These are phyloP conservation scores for Orussus abietinus DNA, from an alignment of 1,140 invertebrate genomes.

Conservation along the genomic window DNA sequence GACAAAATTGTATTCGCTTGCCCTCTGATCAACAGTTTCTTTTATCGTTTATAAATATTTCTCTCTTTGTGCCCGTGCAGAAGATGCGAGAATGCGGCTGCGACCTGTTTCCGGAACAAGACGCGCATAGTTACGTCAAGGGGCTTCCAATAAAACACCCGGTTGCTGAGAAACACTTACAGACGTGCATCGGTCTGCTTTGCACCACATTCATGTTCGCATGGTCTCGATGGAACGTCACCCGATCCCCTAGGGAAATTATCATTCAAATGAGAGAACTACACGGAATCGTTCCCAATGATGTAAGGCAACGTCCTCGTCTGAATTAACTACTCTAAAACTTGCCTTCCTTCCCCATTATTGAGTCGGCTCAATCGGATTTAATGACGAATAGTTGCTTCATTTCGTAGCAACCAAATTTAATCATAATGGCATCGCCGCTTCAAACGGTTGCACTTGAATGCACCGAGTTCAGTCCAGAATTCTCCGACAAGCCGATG, in stretches of 20 bases:
- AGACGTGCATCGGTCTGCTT: slow-evolving; percentile 77
- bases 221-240: slow-evolving; percentile 84
- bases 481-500: slow-evolving; percentile 59
- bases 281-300: slow-evolving; percentile 51
- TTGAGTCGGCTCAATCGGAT: slow-evolving; percentile 5
- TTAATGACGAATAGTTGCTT: slow-evolving; percentile 2
- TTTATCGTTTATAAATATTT: slow-evolving; percentile 39
- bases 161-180: slow-evolving; percentile 73
- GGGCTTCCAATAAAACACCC: slow-evolving; percentile 69
- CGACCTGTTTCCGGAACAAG: slow-evolving; percentile 84
- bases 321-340: slow-evolving; percentile 4
- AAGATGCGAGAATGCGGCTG: slow-evolving; percentile 71
- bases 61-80: slow-evolving; percentile 51
- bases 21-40: too few relatives aligned
- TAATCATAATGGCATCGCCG: slow-evolving; percentile 62
- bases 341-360: slow-evolving; percentile 1
- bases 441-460: slow-evolving; percentile 60
- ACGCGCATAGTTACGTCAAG: slow-evolving; percentile 80
- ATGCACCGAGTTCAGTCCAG: slow-evolving; percentile 67
- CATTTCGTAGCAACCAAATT: slow-evolving; percentile 51
- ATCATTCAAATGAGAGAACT: slow-evolving; percentile 71
- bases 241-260: slow-evolving; percentile 60
- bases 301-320: slow-evolving; percentile 20
- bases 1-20: too few relatives aligned
- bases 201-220: slow-evolving; percentile 75